phyloP scores from a whole-genome alignment of 2,113 vertebrate species.

The Pontoporia blainvillei region DNA sequence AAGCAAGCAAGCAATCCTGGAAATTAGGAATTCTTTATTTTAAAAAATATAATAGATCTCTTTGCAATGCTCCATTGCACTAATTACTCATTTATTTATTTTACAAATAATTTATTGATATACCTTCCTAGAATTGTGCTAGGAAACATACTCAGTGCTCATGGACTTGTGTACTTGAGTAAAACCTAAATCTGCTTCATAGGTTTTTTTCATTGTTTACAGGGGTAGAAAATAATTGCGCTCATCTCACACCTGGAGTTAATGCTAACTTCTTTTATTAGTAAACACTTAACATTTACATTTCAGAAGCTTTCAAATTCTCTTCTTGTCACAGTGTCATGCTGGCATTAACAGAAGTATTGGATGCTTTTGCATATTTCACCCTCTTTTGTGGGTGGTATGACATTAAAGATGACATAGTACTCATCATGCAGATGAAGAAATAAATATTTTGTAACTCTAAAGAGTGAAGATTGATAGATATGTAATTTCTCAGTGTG shows the following conservation, averaged over 20 bases:
- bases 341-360: conserved; percentile 54
- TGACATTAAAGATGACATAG: conserved; percentile 76
- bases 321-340: conserved; percentile 30
- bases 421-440: conserved; percentile 65
- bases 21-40: background rate
- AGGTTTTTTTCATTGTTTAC: background rate
- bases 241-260: background rate
- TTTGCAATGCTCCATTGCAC: background rate
- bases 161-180: background rate
- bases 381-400: conserved; percentile 62
- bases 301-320: conserved; percentile 50
- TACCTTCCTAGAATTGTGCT: background rate
- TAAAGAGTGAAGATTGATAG: conserved; percentile 69
- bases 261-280: conserved; percentile 47
- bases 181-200: background rate
- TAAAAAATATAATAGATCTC: background rate
- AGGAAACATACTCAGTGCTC: background rate
- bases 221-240: background rate
- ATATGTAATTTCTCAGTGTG: conserved; percentile 65
- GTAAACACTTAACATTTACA: conserved; percentile 59
- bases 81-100: background rate
- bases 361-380: conserved; percentile 63
- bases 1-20: background rate
- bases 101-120: background rate
- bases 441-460: conserved; percentile 77